These are phyloP conservation scores for Gallinago paraguaiae DNA, from an alignment of 2,113 vertebrate species.

Conservation along the genomic window DNA sequence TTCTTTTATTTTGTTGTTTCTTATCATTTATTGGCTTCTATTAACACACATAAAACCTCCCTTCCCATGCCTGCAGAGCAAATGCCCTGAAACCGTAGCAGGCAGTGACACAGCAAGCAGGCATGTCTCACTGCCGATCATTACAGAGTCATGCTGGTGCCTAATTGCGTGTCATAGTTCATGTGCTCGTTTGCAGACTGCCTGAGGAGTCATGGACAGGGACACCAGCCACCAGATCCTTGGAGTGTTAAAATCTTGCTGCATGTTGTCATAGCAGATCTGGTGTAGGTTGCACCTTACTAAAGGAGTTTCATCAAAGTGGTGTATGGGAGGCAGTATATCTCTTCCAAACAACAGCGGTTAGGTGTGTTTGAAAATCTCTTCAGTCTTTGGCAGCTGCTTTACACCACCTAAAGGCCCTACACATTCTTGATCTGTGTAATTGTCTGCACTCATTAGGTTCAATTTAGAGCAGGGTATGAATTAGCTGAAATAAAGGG, in stretches of 20 bases:
- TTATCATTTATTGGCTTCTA: not conserved
- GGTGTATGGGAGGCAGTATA: not conserved
- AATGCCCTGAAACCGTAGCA: not conserved
- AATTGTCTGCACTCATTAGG: not conserved
- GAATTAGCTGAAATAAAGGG: not conserved
- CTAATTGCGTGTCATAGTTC: not conserved
- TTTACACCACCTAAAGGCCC: not conserved
- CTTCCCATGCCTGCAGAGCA: not conserved
- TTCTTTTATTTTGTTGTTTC: not conserved
- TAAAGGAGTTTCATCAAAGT: not conserved
- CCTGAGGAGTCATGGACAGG: not conserved
- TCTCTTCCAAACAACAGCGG: not conserved
- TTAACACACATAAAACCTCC: not conserved
- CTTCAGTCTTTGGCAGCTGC: not conserved
- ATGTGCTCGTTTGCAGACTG: not conserved
- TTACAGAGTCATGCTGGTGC: not conserved
- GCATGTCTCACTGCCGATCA: rapidly evolving
- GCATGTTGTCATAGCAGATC: not conserved
- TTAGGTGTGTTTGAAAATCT: not conserved
- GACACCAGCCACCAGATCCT: not conserved
- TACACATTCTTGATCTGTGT: not conserved
- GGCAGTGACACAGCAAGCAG: not conserved
- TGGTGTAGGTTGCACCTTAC: not conserved
- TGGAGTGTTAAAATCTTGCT: not conserved
- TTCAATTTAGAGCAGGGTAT: not conserved